A percentile compares a stretch with the other conserved stretches of the same genome.
Evolutionary conservation across 2,888 invertebrate genomes (phyloP).

Genomic region (Hecatera dysodea): DNA sequence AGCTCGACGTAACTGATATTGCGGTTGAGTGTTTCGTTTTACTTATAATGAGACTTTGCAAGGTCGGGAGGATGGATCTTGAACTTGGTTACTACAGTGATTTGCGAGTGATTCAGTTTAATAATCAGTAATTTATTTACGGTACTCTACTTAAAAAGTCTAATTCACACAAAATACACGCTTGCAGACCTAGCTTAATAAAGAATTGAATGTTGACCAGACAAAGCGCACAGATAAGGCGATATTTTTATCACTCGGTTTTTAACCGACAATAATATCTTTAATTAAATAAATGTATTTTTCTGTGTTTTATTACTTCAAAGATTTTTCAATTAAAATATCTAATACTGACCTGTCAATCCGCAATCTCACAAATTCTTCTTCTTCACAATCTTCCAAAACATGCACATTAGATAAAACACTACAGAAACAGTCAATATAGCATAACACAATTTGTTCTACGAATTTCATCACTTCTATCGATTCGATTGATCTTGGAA

Average conservation of each 20-base stretch:
- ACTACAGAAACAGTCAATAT: background rate
- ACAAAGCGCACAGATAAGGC: background rate
- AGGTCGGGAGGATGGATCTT: constrained; percentile 25
- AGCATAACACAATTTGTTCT: background rate
- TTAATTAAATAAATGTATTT: too few relatives aligned
- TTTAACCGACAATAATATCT: too few relatives aligned
- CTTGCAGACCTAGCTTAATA: background rate
- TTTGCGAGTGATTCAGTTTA: background rate
- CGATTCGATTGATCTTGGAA: background rate
- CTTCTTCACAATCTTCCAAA: background rate
- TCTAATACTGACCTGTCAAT: background rate
- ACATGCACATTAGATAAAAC: background rate
- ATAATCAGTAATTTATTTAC: background rate
- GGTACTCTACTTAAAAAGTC: background rate
- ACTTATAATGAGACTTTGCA: constrained; percentile 29
- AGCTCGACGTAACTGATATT: constrained; percentile 51
- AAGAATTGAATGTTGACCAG: background rate
- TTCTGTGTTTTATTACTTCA: too few relatives aligned
- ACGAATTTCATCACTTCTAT: background rate
- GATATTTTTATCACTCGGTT: too few relatives aligned
- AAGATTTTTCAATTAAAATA: background rate
- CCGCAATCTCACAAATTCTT: background rate
- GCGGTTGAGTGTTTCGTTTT: constrained; percentile 21
- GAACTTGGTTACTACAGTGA: constrained; percentile 7
- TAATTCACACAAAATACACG: background rate